phyloP scores from a whole-genome alignment of 2,888 invertebrate genomes.

The Chouioia cunea region DNA sequence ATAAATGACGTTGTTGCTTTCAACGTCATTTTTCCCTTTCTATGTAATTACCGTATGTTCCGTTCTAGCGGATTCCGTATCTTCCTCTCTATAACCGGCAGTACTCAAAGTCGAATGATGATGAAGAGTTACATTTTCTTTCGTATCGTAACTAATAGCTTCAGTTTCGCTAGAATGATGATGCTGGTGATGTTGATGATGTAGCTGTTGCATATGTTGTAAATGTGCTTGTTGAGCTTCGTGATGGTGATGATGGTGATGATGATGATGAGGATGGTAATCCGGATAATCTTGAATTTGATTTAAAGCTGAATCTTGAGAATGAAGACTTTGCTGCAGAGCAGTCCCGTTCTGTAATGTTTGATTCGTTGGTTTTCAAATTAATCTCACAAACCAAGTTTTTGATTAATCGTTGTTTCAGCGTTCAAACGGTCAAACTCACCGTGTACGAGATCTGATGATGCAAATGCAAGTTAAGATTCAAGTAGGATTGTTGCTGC shows the following conservation, averaged over 20 bases:
- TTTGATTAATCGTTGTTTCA: no score
- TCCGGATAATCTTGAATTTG: conserved; percentile 48
- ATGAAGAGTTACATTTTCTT: conserved; percentile 30
- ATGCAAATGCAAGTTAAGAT: conserved; percentile 65
- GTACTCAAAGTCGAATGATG: conserved; percentile 22
- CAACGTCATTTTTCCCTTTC: not conserved
- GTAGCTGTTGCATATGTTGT: conserved; percentile 45
- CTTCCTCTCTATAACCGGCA: conserved; percentile 37
- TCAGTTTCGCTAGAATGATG: conserved; percentile 19
- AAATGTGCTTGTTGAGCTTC: conserved; percentile 22
- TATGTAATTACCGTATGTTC: conserved; percentile 39
- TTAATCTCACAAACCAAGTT: no score
- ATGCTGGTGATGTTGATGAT: conserved; percentile 45
- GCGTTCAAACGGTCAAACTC: conserved; percentile 1
- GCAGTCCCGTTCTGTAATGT: conserved; percentile 39
- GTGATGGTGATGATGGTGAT: conserved; percentile 50
- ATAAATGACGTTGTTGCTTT: not conserved
- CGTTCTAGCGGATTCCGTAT: conserved; percentile 37
- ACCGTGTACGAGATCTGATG: conserved; percentile 61
- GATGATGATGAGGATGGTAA: conserved; percentile 52
- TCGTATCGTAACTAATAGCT: conserved; percentile 35
- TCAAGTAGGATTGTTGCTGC: conserved; percentile 70
- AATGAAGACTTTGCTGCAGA: conserved; percentile 73
- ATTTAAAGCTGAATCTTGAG: conserved; percentile 45
- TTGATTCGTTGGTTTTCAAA: not conserved